Percentiles rank a stretch among this genome's conserved stretches.
These are phyloP conservation scores for Clarias magur DNA, from an alignment of 2,113 vertebrate genomes.

Conservation along the genomic window DNA sequence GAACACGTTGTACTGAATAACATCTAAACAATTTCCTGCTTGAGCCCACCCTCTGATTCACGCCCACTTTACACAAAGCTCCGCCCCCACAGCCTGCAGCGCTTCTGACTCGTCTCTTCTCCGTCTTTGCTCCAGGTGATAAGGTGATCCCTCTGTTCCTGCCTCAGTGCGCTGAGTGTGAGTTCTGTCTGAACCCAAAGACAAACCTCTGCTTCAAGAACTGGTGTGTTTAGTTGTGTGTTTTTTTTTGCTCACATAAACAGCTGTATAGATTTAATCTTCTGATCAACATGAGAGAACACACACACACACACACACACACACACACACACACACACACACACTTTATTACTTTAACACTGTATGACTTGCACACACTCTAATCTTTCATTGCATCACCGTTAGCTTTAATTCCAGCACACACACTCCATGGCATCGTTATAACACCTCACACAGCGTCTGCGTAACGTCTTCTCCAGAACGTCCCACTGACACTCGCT, in stretches of 20 bases:
- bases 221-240: slow-evolving; percentile 58
- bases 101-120: neutral
- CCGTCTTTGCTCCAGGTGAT: slow-evolving; percentile 67
- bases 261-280: neutral
- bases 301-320: too few species aligned
- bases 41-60: neutral
- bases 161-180: slow-evolving; percentile 77
- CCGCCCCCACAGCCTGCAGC: neutral
- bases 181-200: slow-evolving; percentile 66
- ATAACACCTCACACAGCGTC: too few species aligned
- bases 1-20: neutral
- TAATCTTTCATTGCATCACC: too few species aligned
- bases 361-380: neutral
- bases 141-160: slow-evolving; percentile 79
- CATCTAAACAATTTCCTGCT: neutral
- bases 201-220: slow-evolving; percentile 71
- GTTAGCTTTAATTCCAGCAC: too few species aligned
- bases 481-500: too few species aligned
- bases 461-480: too few species aligned
- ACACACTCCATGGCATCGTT: too few species aligned
- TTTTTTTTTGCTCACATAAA: neutral
- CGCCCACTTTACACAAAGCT: neutral
- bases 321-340: too few species aligned
- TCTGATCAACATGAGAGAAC: neutral
- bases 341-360: neutral